Percentiles rank a stretch among this genome's conserved stretches.
Conservation (phyloP, 2,797 vertebrate genomes). For the Gephyroberyx darwinii region DNA sequence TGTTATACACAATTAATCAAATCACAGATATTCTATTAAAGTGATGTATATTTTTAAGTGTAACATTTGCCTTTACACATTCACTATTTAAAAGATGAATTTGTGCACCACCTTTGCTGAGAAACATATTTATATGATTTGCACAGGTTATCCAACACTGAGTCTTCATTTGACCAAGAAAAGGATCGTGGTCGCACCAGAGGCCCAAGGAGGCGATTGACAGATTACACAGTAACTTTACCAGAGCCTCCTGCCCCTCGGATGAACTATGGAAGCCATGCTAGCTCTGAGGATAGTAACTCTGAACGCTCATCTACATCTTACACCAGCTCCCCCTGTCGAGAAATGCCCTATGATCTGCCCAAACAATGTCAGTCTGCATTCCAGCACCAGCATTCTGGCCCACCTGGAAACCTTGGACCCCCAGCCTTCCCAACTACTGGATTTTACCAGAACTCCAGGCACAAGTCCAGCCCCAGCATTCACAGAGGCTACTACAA, state of each 20-base stretch:
- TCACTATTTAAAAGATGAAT: too few relatives aligned
- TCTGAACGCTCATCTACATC: slow-evolving; percentile 85
- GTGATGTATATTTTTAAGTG: too few relatives aligned
- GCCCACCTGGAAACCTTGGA: slow-evolving; percentile 60
- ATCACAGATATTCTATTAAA: neutral
- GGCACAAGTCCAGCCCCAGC: slow-evolving; percentile 64
- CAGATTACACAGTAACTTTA: slow-evolving; percentile 78
- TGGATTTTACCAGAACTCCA: slow-evolving; percentile 67
- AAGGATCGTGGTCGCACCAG: slow-evolving; percentile 80
- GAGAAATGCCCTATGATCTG: slow-evolving; percentile 65
- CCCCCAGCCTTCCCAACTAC: slow-evolving; percentile 52
- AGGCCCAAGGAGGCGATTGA: slow-evolving; percentile 82
- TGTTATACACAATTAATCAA: neutral
- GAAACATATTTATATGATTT: slow-evolving; percentile 24
- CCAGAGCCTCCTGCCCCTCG: slow-evolving; percentile 70
- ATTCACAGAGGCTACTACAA: slow-evolving; percentile 69
- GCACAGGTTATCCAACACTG: slow-evolving; percentile 80
- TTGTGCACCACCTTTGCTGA: neutral
- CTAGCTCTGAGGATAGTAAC: slow-evolving; percentile 85
- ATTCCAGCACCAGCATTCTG: slow-evolving; percentile 44
- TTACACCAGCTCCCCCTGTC: slow-evolving; percentile 79
- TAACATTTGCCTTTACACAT: too few relatives aligned
- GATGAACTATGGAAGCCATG: slow-evolving; percentile 62
- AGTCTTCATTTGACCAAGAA: slow-evolving; percentile 62
- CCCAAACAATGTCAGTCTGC: slow-evolving; percentile 65